Base-by-base conservation (phyloP, 2,797 vertebrate species). In the Cirrhinus mrigala region DNA sequence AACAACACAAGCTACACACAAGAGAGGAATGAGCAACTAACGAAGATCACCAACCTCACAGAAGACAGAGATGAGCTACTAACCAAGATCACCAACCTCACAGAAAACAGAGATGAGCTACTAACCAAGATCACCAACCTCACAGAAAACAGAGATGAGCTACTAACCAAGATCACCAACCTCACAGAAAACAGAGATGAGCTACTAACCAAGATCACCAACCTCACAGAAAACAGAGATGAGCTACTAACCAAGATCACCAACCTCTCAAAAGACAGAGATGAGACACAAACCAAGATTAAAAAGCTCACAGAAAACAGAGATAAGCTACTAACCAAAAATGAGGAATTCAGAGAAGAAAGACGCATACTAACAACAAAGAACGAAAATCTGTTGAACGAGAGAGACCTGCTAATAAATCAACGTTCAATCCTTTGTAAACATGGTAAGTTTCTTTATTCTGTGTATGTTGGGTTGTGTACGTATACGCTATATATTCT, bases 1-100 rank as follows among this genome's bases (percentile, higher is more conserved):
- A n/a, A 6, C 20, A n/a, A 7, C 1, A n/a, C 5, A 12, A 44
- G 3, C 0, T 12, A 3, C 5, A 70, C 5, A 1, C 0, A 70
- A 44, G n/a, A 50, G 7, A 48, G 0, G 27, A 3, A 73, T 0
- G 1, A 24, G 10, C 56, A n/a, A 58, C 56, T 3, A 11, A 64
- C 24, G 24, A 64, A 40, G 56, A n/a, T 3, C 62, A 20, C 1
- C 11, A 12, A 7, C 14, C 33, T 56, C 2, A 18, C 46, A 16
- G 58, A 68, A 68, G 71, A 77, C 14, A 68, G 29, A 83, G 44
- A 66, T 60, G 6, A 58, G 29, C 54, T 73, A 40, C 12, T 40
- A 60, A 70, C 22, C 8, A 58, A 16, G 6, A 22, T 46, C 1
- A 70, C 50, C 4, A 29, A 33, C 2, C 15, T 85, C 5, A 15